A percentile compares a stretch with the other conserved stretches of the same genome.
These are phyloP conservation scores for Anoura caudifer DNA, from an alignment of 2,113 vertebrate species.

Conservation along the genomic window DNA sequence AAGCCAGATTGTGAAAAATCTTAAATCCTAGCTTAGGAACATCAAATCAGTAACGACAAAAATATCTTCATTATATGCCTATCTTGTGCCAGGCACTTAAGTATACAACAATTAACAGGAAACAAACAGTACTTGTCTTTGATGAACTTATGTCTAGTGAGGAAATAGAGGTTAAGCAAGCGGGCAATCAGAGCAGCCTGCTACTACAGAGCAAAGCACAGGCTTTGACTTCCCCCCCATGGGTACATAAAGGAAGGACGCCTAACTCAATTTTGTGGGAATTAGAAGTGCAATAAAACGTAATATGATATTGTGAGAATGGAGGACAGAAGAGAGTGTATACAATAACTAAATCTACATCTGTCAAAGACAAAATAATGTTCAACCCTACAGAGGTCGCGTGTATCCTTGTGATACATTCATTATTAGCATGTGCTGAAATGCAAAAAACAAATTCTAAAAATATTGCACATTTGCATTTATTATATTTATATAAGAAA, in stretches of 20 bases:
- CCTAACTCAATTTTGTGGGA: neutral
- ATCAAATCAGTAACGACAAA: neutral
- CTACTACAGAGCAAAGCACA: neutral
- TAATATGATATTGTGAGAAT: neutral
- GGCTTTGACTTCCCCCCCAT: neutral
- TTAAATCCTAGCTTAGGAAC: neutral
- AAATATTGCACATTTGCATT: too few relatives aligned
- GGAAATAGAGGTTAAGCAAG: neutral
- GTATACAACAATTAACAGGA: neutral
- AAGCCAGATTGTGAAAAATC: neutral
- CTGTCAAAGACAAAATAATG: neutral
- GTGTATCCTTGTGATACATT: too few relatives aligned
- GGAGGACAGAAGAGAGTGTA: neutral
- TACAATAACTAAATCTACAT: neutral
- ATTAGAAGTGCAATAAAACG: neutral
- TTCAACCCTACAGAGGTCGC: neutral
- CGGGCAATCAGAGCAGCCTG: neutral
- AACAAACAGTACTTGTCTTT: neutral
- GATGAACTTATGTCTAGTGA: neutral
- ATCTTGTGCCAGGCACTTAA: neutral
- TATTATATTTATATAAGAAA: too few relatives aligned
- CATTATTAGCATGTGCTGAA: too few relatives aligned
- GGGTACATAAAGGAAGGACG: neutral
- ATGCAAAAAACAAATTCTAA: too few relatives aligned
- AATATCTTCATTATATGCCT: neutral